Base-by-base conservation (phyloP, 2,888 invertebrate genomes). In the Leptinotarsa haldemani region DNA sequence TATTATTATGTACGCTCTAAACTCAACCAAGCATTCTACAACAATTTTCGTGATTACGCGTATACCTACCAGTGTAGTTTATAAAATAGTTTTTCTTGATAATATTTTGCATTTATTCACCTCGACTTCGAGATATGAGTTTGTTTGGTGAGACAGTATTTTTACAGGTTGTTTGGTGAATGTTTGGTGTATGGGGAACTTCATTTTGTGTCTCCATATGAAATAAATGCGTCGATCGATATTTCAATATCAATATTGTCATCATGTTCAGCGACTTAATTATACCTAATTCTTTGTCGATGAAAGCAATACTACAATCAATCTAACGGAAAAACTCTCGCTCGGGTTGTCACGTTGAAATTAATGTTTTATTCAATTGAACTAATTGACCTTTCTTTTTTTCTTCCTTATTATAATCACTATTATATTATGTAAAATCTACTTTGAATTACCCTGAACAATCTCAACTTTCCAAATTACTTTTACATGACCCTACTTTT, bases 281-380 rank as follows among this genome's bases (percentile, higher is more conserved):
- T 40, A 1, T 40, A 40, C 9, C 12, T 9, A 7, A 40, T 40
- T 40, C 0, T 40, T n/a, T 61, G 61, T 40, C 15, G 13, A 56
- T 56, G 56, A 40, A 61, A 61, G 61, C n/a, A 30, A 30, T 30
- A 40, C 4, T 40, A 61, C n/a, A 15, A 16, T 61, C n/a, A 15
- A 16, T 61, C 16, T 61, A 61, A 61, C 40, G 61, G 61, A 16
- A 40, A 61, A 61, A 40, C 7, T n/a, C 30, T 40, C 25, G 61
- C 30, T n/a, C 40, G 30, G 40, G 25, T 61, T 61, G 40, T 61
- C 61, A 61, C 61, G 61, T 61, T 61, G 61, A 61, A n/a, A 30
- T 18, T 4, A 30, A 61, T 61, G 30, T 30, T 16, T 16, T 16
- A 61, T 61, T 61, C 9, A 61, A 61, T 61, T 61, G 9, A 18